A percentile compares a stretch with the other conserved stretches of the same genome.
These are phyloP conservation scores for Spisula solida DNA, from an alignment of 2,888 invertebrate genomes.

Conservation along the genomic window DNA sequence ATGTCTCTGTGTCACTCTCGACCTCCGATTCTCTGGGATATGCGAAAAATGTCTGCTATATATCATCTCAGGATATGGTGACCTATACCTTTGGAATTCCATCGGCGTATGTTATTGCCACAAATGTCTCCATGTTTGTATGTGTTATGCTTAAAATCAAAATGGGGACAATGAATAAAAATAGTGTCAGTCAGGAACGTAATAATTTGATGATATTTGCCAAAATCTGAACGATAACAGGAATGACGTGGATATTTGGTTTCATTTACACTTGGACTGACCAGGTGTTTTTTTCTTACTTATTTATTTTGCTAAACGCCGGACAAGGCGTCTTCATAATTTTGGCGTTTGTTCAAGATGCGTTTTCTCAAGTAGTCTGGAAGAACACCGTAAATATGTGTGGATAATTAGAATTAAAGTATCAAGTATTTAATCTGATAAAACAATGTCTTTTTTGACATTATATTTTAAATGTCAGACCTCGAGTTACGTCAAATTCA, in stretches of 20 bases:
- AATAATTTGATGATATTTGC: conserved; percentile 55
- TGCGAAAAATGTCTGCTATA: conserved; percentile 57
- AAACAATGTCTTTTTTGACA: no score
- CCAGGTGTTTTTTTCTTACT: conserved; percentile 42
- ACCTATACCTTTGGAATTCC: conserved; percentile 57
- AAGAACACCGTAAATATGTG: no score
- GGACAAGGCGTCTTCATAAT: conserved; percentile 63
- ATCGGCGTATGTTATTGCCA: conserved; percentile 38
- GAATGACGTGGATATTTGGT: conserved; percentile 62
- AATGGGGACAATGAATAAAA: conserved; percentile 6
- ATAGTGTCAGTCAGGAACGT: conserved; percentile 37
- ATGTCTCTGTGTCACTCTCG: conserved; percentile 4
- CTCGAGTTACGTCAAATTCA: no score
- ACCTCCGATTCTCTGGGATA: conserved; percentile 45
- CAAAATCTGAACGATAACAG: conserved; percentile 58
- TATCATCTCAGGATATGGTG: conserved; percentile 44
- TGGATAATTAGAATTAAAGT: no score
- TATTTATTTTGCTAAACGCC: conserved; percentile 60
- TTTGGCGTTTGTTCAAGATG: conserved; percentile 54
- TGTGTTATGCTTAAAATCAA: conserved; percentile 37
- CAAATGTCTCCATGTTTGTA: conserved; percentile 53
- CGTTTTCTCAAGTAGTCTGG: conserved; percentile 25
- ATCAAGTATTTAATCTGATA: no score
- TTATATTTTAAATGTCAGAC: no score
- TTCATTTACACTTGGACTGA: conserved; percentile 52